These are phyloP conservation scores for Onychorhynchus coronatus DNA, from an alignment of 2,113 vertebrate species.

Conservation along the genomic window DNA sequence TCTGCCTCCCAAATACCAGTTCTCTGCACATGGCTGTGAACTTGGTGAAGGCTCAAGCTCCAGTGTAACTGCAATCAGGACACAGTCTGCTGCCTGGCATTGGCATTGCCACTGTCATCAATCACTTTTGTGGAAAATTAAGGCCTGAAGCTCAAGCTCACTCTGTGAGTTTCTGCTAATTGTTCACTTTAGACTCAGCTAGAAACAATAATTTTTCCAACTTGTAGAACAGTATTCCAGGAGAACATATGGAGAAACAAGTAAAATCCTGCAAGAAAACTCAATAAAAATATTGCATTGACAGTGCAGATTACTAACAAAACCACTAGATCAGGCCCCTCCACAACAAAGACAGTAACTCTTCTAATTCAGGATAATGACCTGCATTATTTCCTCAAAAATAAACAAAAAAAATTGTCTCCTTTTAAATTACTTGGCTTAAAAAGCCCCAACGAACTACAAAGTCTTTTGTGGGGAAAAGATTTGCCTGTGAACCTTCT, in stretches of 20 bases:
- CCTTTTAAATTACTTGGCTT: background rate
- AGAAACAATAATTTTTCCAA: background rate
- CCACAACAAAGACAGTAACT: background rate
- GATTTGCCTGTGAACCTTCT: background rate
- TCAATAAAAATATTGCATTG: background rate
- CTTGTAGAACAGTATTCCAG: background rate
- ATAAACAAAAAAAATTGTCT: background rate
- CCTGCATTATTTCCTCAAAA: background rate
- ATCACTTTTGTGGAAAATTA: background rate
- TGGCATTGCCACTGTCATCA: background rate
- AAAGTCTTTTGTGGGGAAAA: background rate
- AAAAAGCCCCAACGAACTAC: background rate
- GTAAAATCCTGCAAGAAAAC: background rate
- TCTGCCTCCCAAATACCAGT: background rate
- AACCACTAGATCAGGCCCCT: background rate
- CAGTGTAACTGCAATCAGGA: background rate
- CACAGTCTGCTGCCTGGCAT: background rate
- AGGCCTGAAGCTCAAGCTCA: background rate
- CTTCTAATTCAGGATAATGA: background rate
- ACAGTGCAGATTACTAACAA: background rate
- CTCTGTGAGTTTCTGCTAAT: background rate
- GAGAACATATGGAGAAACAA: background rate
- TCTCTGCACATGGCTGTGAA: fast-evolving
- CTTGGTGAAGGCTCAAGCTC: background rate
- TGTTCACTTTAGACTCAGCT: background rate